These are phyloP conservation scores for Ammospiza nelsoni DNA, from an alignment of 2,113 vertebrate genomes.

Conservation along the genomic window DNA sequence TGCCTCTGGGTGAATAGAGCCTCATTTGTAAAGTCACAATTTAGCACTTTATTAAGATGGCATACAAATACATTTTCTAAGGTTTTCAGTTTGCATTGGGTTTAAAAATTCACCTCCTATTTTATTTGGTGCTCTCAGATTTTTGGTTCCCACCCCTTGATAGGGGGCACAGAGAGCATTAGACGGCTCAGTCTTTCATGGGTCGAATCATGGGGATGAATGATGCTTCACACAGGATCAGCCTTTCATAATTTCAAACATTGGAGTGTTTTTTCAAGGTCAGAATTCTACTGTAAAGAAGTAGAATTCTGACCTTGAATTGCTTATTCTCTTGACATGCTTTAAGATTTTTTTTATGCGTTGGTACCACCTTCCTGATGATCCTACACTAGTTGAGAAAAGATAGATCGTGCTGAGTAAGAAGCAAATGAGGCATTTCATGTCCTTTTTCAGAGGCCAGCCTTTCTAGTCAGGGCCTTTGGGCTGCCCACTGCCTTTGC, in stretches of 20 bases:
- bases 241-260: neutral
- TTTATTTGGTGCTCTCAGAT: neutral
- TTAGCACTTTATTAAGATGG: neutral
- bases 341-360: neutral
- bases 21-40: slow-evolving; percentile 9
- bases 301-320: too few relatives aligned
- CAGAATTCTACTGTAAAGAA: neutral
- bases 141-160: neutral
- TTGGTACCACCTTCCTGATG: neutral
- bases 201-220: neutral
- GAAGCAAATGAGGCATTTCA: neutral
- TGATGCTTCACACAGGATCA: neutral
- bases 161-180: neutral
- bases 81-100: neutral
- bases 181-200: neutral
- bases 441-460: neutral
- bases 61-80: neutral
- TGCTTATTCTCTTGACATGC: neutral
- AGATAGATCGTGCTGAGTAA: neutral
- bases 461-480: neutral
- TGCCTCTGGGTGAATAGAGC: neutral
- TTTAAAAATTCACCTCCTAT: neutral
- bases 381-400: neutral
- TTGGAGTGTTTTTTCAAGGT: neutral
- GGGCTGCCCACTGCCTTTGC: neutral